A percentile compares a stretch with the other conserved stretches of the same genome.
Evolutionary conservation across 2,888 invertebrate genomes (phyloP).

Genomic region (Epinotia bilunana): DNA sequence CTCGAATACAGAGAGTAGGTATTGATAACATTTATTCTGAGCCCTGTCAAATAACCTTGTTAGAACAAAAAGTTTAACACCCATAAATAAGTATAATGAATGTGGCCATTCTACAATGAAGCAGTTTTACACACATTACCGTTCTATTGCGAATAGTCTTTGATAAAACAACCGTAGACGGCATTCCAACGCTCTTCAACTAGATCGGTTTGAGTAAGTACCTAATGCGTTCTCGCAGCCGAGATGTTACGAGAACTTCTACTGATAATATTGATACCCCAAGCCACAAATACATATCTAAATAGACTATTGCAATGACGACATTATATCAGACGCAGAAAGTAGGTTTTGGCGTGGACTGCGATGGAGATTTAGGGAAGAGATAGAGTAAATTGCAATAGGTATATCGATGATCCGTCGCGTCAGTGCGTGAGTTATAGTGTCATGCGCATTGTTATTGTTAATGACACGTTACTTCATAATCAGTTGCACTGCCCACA

Average conservation of each 20-base stretch:
- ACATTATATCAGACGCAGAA: conserved; percentile 22
- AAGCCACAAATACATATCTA: conserved; percentile 30
- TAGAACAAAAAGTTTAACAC: conserved; percentile 15
- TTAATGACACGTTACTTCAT: conserved; percentile 3
- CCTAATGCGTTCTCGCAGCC: conserved; percentile 40
- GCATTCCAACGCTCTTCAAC: conserved; percentile 45
- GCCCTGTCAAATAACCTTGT: conserved; percentile 2
- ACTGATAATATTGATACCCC: conserved; percentile 43
- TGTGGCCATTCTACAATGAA: conserved; percentile 1
- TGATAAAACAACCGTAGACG: conserved; percentile 40
- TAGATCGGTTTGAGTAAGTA: conserved; percentile 45
- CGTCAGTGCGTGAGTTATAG: conserved; percentile 27
- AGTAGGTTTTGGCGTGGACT: conserved; percentile 15
- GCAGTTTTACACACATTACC: conserved; percentile 20
- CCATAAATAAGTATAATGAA: conserved; percentile 13
- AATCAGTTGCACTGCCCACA: too few relatives aligned
- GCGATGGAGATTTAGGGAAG: conserved; percentile 21
- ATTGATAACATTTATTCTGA: not conserved
- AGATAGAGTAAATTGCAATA: conserved; percentile 39
- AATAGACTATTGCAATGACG: conserved; percentile 9
- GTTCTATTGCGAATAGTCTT: conserved; percentile 43
- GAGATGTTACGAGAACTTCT: conserved; percentile 46
- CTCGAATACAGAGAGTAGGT: not conserved
- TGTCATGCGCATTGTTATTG: not conserved
- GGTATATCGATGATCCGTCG: conserved; percentile 36